A percentile compares a stretch with the other conserved stretches of the same genome.
These are phyloP conservation scores for Hippocampus barbouri DNA, from an alignment of 2,113 vertebrate genomes.

Conservation along the genomic window DNA sequence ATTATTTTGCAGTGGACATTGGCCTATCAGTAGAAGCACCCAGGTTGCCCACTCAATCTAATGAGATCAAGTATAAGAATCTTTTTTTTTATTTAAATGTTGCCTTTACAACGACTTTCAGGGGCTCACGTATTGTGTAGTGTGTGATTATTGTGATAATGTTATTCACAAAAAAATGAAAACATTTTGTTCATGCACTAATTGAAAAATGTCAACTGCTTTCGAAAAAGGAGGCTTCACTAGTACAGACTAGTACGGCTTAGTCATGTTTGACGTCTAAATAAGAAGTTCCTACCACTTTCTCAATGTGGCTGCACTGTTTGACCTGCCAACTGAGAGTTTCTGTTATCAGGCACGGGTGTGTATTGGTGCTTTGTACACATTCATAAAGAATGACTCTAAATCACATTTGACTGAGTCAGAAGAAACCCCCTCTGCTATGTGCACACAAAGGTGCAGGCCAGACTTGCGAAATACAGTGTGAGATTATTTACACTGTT, in stretches of 20 bases:
- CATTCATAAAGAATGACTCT: background rate
- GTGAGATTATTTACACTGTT: background rate
- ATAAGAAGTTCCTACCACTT: background rate
- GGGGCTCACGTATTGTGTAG: background rate
- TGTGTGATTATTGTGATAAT: background rate
- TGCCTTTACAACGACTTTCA: background rate
- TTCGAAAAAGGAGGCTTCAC: background rate
- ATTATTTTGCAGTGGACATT: background rate
- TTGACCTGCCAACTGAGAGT: background rate
- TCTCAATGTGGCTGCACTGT: background rate
- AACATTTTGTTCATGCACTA: background rate
- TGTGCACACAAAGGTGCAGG: background rate
- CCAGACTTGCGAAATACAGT: background rate
- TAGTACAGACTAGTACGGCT: background rate
- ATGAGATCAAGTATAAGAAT: background rate
- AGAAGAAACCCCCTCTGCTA: constrained; percentile 1
- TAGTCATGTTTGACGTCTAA: background rate
- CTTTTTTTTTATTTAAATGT: background rate
- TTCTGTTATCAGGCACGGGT: background rate
- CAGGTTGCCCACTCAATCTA: background rate
- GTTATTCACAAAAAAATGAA: background rate
- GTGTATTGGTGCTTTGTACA: background rate
- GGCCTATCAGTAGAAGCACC: background rate
- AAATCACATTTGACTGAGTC: constrained; percentile 4
- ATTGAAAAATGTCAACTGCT: background rate